These are phyloP conservation scores for Hippocampus guttulatus DNA, from an alignment of 2,113 vertebrate species.

Conservation along the genomic window DNA sequence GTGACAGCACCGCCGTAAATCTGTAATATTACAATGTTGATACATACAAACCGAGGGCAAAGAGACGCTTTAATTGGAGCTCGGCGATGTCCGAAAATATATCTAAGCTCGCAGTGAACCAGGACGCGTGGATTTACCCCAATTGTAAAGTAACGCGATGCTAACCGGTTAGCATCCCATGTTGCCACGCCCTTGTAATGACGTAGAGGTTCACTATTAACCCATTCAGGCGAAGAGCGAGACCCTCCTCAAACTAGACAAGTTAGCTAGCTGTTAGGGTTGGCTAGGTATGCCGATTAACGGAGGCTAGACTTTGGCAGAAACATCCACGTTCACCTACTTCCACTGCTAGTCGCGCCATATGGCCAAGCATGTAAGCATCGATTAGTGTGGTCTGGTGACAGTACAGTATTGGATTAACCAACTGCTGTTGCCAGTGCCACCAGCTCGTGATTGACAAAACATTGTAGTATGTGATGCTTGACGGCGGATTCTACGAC, in stretches of 20 bases:
- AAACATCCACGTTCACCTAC: slow-evolving; percentile 8
- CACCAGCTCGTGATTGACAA: slow-evolving; percentile 37
- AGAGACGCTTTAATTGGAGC: too few relatives aligned
- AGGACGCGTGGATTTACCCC: not conserved
- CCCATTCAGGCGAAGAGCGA: not conserved
- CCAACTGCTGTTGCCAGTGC: slow-evolving; percentile 37
- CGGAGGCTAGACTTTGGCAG: not conserved
- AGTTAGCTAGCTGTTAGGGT: not conserved
- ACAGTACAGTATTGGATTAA: slow-evolving; percentile 61
- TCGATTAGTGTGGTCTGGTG: slow-evolving; percentile 58
- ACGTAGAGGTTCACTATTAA: not conserved
- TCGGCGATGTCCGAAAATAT: slow-evolving; percentile 13
- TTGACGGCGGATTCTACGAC: not conserved
- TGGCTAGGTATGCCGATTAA: not conserved
- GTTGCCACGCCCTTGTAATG: not conserved
- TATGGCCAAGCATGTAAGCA: slow-evolving; percentile 56
- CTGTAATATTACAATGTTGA: not conserved
- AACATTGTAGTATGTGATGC: slow-evolving; percentile 46
- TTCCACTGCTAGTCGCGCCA: slow-evolving; percentile 38
- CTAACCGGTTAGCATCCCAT: not conserved
- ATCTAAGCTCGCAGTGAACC: not conserved
- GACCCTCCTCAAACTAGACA: not conserved
- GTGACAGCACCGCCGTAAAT: not conserved
- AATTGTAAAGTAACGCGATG: not conserved
- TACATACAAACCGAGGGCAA: not conserved